Conservation (phyloP, 2,113 vertebrate species). For the Chionomys nivalis region DNA sequence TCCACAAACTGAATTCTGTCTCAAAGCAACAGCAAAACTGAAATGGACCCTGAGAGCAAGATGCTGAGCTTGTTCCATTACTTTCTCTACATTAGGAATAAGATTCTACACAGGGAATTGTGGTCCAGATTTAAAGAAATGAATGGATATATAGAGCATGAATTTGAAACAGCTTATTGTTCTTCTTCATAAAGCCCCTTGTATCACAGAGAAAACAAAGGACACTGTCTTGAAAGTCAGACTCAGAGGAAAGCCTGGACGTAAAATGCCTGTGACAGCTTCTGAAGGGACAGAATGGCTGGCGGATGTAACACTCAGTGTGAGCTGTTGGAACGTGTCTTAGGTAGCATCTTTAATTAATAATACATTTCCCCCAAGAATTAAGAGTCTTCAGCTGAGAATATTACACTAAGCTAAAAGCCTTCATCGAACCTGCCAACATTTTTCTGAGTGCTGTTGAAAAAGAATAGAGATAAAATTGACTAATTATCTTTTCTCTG, state of each 20-base stretch:
- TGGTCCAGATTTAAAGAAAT: slow-evolving; percentile 79
- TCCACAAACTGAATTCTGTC: not conserved
- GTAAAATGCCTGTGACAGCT: slow-evolving; percentile 53
- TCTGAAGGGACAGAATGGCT: not conserved
- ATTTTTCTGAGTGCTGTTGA: slow-evolving; percentile 50
- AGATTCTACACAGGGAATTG: slow-evolving; percentile 76
- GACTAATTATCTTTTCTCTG: slow-evolving; percentile 47
- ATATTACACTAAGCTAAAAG: slow-evolving; percentile 45
- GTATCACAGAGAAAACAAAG: slow-evolving; percentile 60
- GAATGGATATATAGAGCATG: slow-evolving; percentile 60
- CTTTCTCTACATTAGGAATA: slow-evolving; percentile 79
- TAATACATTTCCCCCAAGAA: slow-evolving; percentile 6
- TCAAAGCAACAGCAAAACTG: not conserved
- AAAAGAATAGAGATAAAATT: not conserved
- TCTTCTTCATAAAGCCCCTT: slow-evolving; percentile 70
- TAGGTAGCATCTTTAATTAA: slow-evolving; percentile 37
- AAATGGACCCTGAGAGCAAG: slow-evolving; percentile 64
- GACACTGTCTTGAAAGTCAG: slow-evolving; percentile 79
- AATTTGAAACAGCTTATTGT: slow-evolving; percentile 57
- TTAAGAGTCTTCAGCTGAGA: slow-evolving; percentile 49
- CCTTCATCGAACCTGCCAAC: slow-evolving; percentile 28
- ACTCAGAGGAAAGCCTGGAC: not conserved
- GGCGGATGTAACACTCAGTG: not conserved
- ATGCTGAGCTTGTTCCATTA: slow-evolving; percentile 64
- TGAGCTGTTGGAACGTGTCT: slow-evolving; percentile 25